phyloP scores from a whole-genome alignment of 2,888 invertebrate species.

The Catocala fraxini region DNA sequence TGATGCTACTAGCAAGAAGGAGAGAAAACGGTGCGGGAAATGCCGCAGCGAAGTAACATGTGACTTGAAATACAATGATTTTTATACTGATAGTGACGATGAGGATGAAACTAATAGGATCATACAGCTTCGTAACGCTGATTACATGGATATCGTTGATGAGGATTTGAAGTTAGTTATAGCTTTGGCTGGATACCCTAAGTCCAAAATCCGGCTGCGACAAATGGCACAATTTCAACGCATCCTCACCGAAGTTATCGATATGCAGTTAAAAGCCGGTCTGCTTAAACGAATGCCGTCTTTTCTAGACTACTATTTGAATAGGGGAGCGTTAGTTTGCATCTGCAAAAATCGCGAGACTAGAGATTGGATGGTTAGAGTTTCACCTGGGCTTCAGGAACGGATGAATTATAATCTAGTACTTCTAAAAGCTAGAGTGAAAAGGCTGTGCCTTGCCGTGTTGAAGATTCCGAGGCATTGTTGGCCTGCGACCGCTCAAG shows the following conservation, averaged over 20 bases:
- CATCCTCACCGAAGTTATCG: slow-evolving; percentile 70
- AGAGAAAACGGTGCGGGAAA: slow-evolving; percentile 47
- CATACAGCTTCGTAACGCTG: slow-evolving; percentile 70
- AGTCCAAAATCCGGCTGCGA: slow-evolving; percentile 72
- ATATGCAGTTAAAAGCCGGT: slow-evolving; percentile 77
- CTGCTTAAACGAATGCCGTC: slow-evolving; percentile 69
- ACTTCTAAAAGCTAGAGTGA: slow-evolving; percentile 71
- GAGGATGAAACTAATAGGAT: slow-evolving; percentile 77
- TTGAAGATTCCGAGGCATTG: slow-evolving; percentile 71
- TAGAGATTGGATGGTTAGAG: slow-evolving; percentile 76
- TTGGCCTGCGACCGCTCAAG: slow-evolving; percentile 75
- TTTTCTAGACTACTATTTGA: slow-evolving; percentile 78
- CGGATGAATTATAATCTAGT: slow-evolving; percentile 73
- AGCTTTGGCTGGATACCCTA: slow-evolving; percentile 76
- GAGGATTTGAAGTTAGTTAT: slow-evolving; percentile 73
- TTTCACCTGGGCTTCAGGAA: slow-evolving; percentile 77
- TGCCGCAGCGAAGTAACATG: slow-evolving; percentile 63
- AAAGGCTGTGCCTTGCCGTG: slow-evolving; percentile 73
- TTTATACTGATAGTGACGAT: slow-evolving; percentile 70
- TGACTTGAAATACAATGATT: slow-evolving; percentile 70
- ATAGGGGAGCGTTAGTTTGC: slow-evolving; percentile 78
- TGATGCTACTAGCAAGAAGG: slow-evolving; percentile 63
- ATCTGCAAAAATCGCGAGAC: slow-evolving; percentile 76
- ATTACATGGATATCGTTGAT: slow-evolving; percentile 77
- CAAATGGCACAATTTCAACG: slow-evolving; percentile 75